Conservation (phyloP, 2,888 invertebrate species). For the Sthenelais limicola region DNA sequence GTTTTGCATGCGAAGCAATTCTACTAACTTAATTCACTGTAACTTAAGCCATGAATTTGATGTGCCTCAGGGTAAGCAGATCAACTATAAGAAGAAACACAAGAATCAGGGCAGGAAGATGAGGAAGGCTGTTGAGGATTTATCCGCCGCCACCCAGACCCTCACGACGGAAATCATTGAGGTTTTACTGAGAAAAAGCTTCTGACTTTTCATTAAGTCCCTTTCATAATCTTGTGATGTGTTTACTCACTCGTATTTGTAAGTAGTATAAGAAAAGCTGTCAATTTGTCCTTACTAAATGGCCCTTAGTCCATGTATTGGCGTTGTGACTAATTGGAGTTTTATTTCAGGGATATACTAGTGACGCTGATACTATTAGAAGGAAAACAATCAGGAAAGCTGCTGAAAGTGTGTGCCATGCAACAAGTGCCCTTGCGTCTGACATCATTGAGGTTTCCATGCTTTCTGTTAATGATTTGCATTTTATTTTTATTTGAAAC, state of each 20-base stretch:
- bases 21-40: too few species aligned
- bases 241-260: too few species aligned
- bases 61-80: too few species aligned
- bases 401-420: slow-evolving; percentile 23
- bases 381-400: slow-evolving; percentile 32
- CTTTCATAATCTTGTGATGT: too few species aligned
- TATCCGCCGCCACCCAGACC: slow-evolving; percentile 13
- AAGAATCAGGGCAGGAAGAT: slow-evolving; percentile 19
- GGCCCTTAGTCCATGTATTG: not conserved
- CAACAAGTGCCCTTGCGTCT: slow-evolving; percentile 17
- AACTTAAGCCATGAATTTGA: too few species aligned
- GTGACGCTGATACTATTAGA: slow-evolving; percentile 27
- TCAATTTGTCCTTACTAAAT: too few species aligned
- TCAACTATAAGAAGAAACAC: too few species aligned
- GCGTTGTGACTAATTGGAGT: not conserved
- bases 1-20: too few species aligned
- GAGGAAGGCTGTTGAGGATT: slow-evolving; percentile 15
- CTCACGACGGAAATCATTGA: slow-evolving; percentile 22
- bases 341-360: slow-evolving; percentile 24
- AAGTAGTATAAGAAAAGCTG: too few species aligned
- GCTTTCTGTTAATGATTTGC: not conserved
- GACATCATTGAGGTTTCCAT: slow-evolving; percentile 29
- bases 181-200: not conserved
- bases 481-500: too few species aligned
- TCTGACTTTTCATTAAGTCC: too few species aligned